phyloP scores from a whole-genome alignment of 2,113 vertebrate genomes.

The Malurus cyaneus region DNA sequence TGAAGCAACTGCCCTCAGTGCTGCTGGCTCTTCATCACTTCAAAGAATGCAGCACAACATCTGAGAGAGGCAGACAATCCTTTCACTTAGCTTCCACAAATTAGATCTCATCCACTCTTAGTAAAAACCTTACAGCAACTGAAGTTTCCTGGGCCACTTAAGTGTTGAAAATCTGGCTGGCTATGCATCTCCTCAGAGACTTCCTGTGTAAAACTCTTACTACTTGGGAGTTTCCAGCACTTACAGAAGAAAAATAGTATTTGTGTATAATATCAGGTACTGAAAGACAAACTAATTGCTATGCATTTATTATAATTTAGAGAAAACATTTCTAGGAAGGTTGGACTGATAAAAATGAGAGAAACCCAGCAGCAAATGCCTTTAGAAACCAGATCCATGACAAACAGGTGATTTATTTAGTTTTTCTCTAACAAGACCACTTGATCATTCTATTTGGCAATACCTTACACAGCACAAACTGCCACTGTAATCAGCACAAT shows the following conservation, averaged over 20 bases:
- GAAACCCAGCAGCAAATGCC: not conserved
- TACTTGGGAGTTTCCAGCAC: not conserved
- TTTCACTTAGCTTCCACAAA: not conserved
- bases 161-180: not conserved
- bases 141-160: not conserved
- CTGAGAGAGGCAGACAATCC: not conserved
- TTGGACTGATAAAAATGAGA: not conserved
- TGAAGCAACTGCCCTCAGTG: not conserved
- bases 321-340: not conserved
- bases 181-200: not conserved
- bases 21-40: not conserved
- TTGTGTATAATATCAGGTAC: not conserved
- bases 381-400: not conserved
- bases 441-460: not conserved
- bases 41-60: not conserved
- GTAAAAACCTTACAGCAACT: not conserved
- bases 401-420: not conserved
- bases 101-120: not conserved
- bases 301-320: not conserved
- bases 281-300: not conserved
- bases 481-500: fast-evolving
- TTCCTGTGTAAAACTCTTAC: not conserved
- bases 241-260: not conserved
- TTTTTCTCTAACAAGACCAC: not conserved
- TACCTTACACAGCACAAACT: not conserved